phyloP scores from a whole-genome alignment of 2,797 vertebrate genomes.

The Harpagifer antarcticus region DNA sequence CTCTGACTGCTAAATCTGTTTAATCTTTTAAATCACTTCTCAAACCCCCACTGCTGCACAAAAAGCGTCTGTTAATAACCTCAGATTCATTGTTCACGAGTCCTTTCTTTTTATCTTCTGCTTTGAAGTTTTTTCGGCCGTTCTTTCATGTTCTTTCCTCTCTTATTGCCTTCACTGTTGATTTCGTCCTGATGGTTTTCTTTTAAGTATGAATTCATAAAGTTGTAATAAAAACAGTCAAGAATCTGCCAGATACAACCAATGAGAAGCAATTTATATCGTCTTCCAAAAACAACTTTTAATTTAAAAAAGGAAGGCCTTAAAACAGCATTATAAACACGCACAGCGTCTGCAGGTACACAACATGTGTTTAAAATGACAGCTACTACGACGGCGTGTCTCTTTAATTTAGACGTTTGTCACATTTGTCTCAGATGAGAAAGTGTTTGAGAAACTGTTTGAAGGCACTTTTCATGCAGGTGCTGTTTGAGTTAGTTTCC shows the following conservation, averaged over 20 bases:
- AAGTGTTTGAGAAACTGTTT: neutral
- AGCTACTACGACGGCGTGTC: neutral
- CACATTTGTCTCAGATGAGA: neutral
- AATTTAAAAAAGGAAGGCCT: neutral
- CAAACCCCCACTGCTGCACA: neutral
- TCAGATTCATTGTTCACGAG: slow-evolving; percentile 15
- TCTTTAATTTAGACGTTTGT: neutral
- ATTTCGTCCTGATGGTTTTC: neutral
- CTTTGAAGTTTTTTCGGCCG: slow-evolving; percentile 28
- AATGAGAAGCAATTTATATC: neutral
- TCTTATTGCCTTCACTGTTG: slow-evolving; percentile 1
- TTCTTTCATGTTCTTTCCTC: neutral
- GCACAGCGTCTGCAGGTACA: neutral
- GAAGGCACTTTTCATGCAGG: neutral
- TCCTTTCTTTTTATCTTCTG: slow-evolving; percentile 10
- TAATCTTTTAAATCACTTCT: slow-evolving; percentile 39
- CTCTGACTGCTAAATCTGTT: slow-evolving; percentile 6
- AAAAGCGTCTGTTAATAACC: slow-evolving; percentile 28
- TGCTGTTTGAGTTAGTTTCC: neutral
- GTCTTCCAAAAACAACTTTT: neutral
- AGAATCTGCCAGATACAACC: slow-evolving; percentile 4
- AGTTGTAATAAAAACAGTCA: neutral
- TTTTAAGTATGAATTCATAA: slow-evolving; percentile 6
- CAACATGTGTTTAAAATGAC: neutral
- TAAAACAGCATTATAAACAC: neutral